These are phyloP conservation scores for Apodemia mormo DNA, from an alignment of 2,888 invertebrate genomes.

Conservation along the genomic window DNA sequence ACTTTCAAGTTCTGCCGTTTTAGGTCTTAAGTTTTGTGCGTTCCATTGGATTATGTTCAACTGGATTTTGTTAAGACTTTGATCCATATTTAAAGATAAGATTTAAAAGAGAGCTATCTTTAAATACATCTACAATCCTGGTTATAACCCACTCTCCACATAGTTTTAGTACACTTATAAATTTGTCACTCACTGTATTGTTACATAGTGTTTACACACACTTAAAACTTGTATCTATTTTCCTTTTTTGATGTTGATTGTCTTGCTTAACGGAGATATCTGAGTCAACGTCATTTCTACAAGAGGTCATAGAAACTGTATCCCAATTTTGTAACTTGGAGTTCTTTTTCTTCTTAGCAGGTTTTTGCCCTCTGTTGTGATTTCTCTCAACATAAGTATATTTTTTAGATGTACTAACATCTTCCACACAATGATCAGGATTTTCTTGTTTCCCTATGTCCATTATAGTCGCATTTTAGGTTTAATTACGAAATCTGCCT, in stretches of 20 bases:
- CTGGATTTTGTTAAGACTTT: not conserved
- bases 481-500: no score
- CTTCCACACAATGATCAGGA: not conserved
- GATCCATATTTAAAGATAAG: not conserved
- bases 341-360: not conserved
- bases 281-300: not conserved
- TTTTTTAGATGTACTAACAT: not conserved
- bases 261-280: not conserved
- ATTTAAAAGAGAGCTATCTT: not conserved
- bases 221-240: not conserved
- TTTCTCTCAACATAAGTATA: not conserved
- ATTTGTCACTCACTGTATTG: not conserved
- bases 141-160: not conserved
- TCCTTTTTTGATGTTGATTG: not conserved
- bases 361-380: not conserved
- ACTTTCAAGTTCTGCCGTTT: not conserved
- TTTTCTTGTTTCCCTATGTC: not conserved
- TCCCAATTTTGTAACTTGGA: not conserved
- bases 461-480: no score
- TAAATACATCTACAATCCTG: not conserved
- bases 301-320: not conserved
- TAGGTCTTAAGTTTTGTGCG: not conserved
- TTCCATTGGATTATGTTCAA: constrained; percentile 5
- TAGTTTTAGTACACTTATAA: not conserved
- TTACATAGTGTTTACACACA: not conserved